Evolutionary conservation across 2,888 invertebrate species (phyloP).

Genomic region (Leptinotarsa tumamoca): DNA sequence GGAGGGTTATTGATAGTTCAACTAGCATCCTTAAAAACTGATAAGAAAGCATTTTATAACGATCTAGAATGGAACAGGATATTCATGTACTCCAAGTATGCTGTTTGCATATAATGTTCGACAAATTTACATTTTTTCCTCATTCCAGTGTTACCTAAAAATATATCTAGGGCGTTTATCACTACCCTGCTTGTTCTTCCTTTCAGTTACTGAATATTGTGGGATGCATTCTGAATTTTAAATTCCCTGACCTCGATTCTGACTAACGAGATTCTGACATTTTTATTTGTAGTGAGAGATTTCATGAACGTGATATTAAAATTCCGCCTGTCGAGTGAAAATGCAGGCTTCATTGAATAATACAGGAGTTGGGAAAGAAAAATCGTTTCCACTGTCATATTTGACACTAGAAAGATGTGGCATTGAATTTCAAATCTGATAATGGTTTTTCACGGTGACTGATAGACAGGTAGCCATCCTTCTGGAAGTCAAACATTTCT

Average conservation of each 20-base stretch:
- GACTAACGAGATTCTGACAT: slow-evolving; percentile 28
- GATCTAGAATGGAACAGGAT: not conserved
- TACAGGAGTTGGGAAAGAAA: slow-evolving; percentile 6
- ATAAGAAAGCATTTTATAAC: slow-evolving; percentile 7
- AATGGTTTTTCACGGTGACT: not conserved
- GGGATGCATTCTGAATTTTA: slow-evolving; percentile 14
- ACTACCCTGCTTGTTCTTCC: slow-evolving; percentile 5
- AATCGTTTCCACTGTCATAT: slow-evolving; percentile 5
- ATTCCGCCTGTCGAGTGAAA: slow-evolving; percentile 12
- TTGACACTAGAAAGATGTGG: not conserved
- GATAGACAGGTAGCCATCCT: no score
- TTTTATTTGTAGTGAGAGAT: slow-evolving; percentile 32
- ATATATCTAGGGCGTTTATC: slow-evolving; percentile 21
- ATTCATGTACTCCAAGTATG: not conserved
- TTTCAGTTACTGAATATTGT: not conserved
- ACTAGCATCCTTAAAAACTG: not conserved
- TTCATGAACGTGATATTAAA: slow-evolving; percentile 32
- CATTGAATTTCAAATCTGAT: not conserved
- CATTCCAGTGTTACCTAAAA: slow-evolving; percentile 2
- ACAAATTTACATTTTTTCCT: slow-evolving; percentile 21
- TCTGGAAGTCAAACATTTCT: no score
- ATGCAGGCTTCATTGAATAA: slow-evolving; percentile 18
- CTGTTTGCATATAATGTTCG: slow-evolving; percentile 10
- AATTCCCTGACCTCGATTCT: slow-evolving; percentile 29
- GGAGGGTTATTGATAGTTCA: not conserved